Base-by-base conservation (phyloP, 2,888 invertebrate genomes). In the Anarsia innoxiella region DNA sequence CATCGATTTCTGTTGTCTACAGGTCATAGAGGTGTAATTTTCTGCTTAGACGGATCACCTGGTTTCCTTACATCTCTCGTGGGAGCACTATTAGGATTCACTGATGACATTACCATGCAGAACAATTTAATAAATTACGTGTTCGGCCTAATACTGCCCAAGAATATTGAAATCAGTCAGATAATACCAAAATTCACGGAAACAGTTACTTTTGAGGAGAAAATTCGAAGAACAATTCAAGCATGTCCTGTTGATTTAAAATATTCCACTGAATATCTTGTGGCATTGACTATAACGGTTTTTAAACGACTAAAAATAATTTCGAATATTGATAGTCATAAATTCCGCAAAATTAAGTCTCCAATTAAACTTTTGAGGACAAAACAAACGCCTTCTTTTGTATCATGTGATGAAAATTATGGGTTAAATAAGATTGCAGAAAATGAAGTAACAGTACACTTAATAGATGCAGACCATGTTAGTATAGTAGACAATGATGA, bases 21-120 rank as follows among this genome's bases (percentile, higher is more conserved):
- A 84, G 83, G 84, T 49, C 71, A 79, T 49, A 74, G 61, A n/a
- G 93, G 93, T 2, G 80, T 87, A 26, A 52, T 93, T 1, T 78
- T 91, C 52, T 87, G 95, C 9, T 84, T 98, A 31, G 97, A 97
- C 63, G 96, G 96, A 9, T 87, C 93, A 0, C 94, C 93, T 0
- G 87, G 89, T 23, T 89, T 90, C 56, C 73, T 93, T n/a, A 88
- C 89, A 56, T 75, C 82, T 0, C 51, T 89, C 0, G 55, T 87
- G 2, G 74, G 79, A 1, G 73, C 85, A 56, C 76, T 87, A 1
- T 55, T 88, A 6, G 61, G 61, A 14, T 62, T 68, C 12, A 73
- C 70, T 36, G 75, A 73, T 30, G 86, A 88, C 13, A 45, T 6
- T 59, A 0, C 77, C 86, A 37, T 89, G 0, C 88, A 91, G 53